A percentile compares a stretch with the other conserved stretches of the same genome.
These are phyloP conservation scores for Coptodon rendalli DNA, from an alignment of 2,113 vertebrate genomes.

Conservation along the genomic window DNA sequence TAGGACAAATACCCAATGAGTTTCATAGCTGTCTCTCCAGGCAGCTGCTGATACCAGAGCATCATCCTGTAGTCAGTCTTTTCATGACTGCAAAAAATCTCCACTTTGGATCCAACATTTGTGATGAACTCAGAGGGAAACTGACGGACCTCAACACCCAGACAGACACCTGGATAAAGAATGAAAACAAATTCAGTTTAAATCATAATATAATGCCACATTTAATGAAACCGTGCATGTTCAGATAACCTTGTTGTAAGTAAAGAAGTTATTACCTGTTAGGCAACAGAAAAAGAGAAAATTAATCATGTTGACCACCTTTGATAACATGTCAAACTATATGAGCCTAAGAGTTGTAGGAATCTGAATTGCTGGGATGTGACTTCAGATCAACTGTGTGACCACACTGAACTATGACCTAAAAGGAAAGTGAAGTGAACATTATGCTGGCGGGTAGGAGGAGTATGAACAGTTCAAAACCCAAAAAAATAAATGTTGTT, in stretches of 20 bases:
- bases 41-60: accelerated
- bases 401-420: background rate
- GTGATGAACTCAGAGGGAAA: background rate
- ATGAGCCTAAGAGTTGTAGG: background rate
- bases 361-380: accelerated
- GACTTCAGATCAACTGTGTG: background rate
- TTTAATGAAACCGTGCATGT: background rate
- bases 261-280: background rate
- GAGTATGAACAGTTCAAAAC: accelerated
- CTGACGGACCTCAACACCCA: accelerated
- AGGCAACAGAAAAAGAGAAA: accelerated
- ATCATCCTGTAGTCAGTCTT: background rate
- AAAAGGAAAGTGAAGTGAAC: background rate
- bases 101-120: background rate
- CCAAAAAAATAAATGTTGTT: background rate
- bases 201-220: background rate
- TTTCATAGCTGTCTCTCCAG: background rate
- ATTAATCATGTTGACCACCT: background rate
- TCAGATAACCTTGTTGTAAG: background rate
- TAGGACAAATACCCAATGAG: too few species aligned
- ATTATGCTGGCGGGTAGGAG: background rate
- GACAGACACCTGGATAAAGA: too few species aligned
- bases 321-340: background rate
- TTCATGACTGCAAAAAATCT: background rate
- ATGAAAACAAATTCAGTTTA: accelerated